These are phyloP conservation scores for Chrysomela aeneicollis DNA, from an alignment of 2,888 invertebrate genomes.

Conservation along the genomic window DNA sequence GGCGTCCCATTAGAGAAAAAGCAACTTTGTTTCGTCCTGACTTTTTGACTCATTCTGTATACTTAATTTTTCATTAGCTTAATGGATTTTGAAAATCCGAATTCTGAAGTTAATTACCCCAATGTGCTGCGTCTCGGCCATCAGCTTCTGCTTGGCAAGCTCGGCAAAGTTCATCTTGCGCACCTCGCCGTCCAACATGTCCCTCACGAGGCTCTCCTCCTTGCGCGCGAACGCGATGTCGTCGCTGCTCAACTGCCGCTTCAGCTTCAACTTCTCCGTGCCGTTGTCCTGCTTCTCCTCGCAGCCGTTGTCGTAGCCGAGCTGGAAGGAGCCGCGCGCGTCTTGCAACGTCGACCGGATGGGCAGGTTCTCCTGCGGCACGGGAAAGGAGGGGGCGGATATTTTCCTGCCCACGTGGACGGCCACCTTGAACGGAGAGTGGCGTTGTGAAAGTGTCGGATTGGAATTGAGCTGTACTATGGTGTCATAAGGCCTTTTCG, in stretches of 20 bases:
- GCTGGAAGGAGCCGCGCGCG: constrained; percentile 73
- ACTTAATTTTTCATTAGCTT: no score
- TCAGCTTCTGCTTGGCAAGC: constrained; percentile 66
- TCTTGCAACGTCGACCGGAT: constrained; percentile 80
- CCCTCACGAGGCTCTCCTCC: constrained; percentile 64
- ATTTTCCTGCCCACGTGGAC: constrained; percentile 64
- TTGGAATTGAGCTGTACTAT: no score
- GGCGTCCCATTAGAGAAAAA: no score
- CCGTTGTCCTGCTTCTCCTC: constrained; percentile 71
- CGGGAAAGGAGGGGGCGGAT: constrained; percentile 65
- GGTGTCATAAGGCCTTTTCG: no score
- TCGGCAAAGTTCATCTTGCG: constrained; percentile 77
- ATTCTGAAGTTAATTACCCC: no score
- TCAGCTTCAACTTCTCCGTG: constrained; percentile 65
- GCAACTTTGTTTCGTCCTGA: no score
- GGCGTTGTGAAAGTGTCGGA: no score
- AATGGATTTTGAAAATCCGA: no score
- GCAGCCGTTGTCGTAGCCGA: constrained; percentile 70
- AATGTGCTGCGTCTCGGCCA: constrained; percentile 66
- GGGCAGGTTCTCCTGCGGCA: constrained; percentile 67
- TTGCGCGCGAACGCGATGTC: constrained; percentile 63
- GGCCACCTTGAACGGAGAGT: constrained; percentile 53
- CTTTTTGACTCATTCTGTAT: no score
- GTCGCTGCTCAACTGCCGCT: constrained; percentile 69
- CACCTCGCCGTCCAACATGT: constrained; percentile 68